phyloP scores from a whole-genome alignment of 2,113 vertebrate species.

The Rhinopomastus cyanomelas region DNA sequence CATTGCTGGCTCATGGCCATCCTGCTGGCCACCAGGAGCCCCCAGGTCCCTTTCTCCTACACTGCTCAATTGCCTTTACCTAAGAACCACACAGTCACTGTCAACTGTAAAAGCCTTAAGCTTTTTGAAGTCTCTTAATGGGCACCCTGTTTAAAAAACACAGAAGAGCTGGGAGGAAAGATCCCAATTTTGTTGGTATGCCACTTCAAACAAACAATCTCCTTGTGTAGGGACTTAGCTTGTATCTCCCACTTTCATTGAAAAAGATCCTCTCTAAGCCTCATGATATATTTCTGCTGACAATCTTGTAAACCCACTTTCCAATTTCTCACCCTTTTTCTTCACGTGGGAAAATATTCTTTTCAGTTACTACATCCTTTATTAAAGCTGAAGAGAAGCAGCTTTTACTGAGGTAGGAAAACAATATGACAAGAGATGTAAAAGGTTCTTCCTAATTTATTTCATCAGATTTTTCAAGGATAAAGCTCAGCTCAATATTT shows the following conservation, averaged over 20 bases:
- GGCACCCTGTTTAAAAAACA: not conserved
- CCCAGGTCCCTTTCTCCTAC: no score
- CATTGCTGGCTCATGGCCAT: no score
- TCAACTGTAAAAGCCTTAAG: not conserved
- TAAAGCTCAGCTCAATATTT: constrained; percentile 18
- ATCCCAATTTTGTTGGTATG: not conserved
- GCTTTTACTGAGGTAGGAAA: not conserved
- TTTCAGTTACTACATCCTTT: not conserved
- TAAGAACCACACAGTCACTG: not conserved
- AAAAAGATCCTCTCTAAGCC: not conserved
- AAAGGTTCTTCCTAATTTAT: not conserved
- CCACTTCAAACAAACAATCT: not conserved
- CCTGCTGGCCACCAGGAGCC: no score
- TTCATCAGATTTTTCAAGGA: not conserved
- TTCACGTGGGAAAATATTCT: not conserved
- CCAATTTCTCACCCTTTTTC: not conserved
- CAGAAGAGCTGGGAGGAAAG: not conserved
- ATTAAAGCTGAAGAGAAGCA: not conserved
- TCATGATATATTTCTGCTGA: not conserved
- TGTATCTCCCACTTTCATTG: not conserved
- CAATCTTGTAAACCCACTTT: not conserved
- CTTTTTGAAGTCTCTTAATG: not conserved
- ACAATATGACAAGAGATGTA: not conserved
- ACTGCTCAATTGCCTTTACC: no score
- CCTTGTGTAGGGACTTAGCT: not conserved